phyloP scores from a whole-genome alignment of 1,140 invertebrate genomes.

The Teleogryllus occipitalis region DNA sequence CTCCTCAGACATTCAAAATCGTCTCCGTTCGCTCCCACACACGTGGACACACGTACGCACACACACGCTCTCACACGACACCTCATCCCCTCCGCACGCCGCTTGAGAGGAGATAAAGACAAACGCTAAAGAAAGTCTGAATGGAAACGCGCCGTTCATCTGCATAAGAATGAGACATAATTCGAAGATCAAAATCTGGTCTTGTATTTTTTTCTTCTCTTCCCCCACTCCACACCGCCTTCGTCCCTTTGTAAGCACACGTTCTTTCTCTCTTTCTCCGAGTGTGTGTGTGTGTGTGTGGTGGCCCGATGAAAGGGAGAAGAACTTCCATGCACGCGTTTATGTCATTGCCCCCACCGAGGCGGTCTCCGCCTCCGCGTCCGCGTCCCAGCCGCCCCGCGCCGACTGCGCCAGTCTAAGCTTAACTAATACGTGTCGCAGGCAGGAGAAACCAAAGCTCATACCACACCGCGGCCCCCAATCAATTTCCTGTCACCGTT shows the following conservation, averaged over 20 bases:
- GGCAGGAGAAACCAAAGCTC: background rate
- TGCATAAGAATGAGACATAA: constrained; percentile 1
- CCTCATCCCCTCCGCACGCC: background rate
- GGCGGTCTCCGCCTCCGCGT: too few relatives aligned
- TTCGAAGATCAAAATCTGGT: background rate
- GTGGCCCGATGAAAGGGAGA: too few relatives aligned
- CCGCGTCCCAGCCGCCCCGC: too few relatives aligned
- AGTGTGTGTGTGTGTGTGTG: too few relatives aligned
- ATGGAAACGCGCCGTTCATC: background rate
- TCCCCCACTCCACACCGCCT: background rate
- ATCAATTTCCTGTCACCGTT: background rate
- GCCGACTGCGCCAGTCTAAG: too few relatives aligned
- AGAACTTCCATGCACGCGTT: too few relatives aligned
- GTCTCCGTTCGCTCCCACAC: background rate
- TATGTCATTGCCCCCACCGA: too few relatives aligned
- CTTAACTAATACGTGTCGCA: too few relatives aligned
- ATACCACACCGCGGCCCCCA: background rate
- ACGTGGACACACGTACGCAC: background rate
- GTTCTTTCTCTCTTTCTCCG: too few relatives aligned
- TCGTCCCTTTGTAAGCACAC: background rate
- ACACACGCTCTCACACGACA: background rate
- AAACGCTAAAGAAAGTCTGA: background rate
- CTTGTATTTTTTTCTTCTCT: background rate
- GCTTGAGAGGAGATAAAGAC: background rate
- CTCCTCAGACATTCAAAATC: background rate